Evolutionary conservation across 2,797 vertebrate genomes (phyloP).

Genomic region (Gallinago solitaria): DNA sequence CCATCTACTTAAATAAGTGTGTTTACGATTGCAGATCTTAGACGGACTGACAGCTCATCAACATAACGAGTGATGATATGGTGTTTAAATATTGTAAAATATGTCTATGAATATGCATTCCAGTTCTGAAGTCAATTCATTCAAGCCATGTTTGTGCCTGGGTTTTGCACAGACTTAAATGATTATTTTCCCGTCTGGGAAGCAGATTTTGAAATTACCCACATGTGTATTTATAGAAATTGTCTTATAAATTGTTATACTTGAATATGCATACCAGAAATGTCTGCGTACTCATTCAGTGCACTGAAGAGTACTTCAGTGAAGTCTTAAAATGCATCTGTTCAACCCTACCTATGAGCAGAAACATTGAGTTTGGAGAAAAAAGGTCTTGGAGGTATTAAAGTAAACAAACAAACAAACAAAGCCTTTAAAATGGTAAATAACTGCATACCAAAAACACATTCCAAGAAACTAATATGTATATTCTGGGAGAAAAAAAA

Average conservation of each 20-base stretch:
- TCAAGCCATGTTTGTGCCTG: background rate
- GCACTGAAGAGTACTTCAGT: background rate
- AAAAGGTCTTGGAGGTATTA: background rate
- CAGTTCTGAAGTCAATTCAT: background rate
- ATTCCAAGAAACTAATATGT: background rate
- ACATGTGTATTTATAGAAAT: slow-evolving; percentile 25
- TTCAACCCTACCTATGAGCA: background rate
- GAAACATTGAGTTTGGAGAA: background rate
- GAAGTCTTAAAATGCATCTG: background rate
- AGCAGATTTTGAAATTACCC: slow-evolving; percentile 29
- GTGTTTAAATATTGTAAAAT: slow-evolving; percentile 13
- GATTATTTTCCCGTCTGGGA: slow-evolving; percentile 23
- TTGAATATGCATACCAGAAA: slow-evolving; percentile 42
- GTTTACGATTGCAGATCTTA: background rate
- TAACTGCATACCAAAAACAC: background rate
- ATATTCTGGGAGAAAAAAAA: background rate
- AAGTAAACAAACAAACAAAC: background rate
- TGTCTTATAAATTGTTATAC: background rate
- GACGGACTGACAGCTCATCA: background rate
- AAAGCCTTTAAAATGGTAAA: background rate
- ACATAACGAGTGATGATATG: background rate
- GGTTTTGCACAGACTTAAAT: background rate
- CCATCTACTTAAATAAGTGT: background rate
- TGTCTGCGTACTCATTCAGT: background rate
- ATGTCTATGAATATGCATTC: slow-evolving; percentile 16